These are phyloP conservation scores for Bursaphelenchus okinawaensis DNA, from an alignment of 2,888 invertebrate species.

Conservation along the genomic window DNA sequence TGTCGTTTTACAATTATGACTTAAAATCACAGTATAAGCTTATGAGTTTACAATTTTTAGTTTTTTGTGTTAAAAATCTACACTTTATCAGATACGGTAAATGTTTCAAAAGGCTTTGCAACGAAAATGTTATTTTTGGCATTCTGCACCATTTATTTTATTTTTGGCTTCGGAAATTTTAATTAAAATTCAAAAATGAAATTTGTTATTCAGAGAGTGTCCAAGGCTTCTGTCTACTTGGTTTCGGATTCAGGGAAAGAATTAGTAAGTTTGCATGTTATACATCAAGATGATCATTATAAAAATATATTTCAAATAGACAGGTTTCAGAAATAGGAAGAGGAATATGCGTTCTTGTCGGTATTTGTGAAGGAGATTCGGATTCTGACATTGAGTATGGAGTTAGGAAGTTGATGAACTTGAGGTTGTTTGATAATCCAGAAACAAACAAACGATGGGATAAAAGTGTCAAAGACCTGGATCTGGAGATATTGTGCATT, in stretches of 20 bases:
- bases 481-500: slow-evolving; percentile 70
- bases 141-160: too few relatives aligned
- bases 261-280: too few relatives aligned
- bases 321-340: slow-evolving; percentile 71
- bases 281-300: background rate
- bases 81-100: too few relatives aligned
- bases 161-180: background rate
- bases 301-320: background rate
- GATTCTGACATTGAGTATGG: slow-evolving; percentile 76
- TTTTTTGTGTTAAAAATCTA: too few relatives aligned
- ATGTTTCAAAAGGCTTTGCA: too few relatives aligned
- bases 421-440: slow-evolving; percentile 74
- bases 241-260: slow-evolving; percentile 22
- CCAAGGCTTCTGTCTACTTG: slow-evolving; percentile 46
- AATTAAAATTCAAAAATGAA: slow-evolving; percentile 38
- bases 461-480: slow-evolving; percentile 69
- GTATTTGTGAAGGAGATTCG: slow-evolving; percentile 74
- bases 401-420: slow-evolving; percentile 73
- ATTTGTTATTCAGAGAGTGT: slow-evolving; percentile 53
- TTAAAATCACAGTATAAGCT: too few relatives aligned
- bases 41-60: too few relatives aligned
- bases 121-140: background rate
- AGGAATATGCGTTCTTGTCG: slow-evolving; percentile 80
- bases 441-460: slow-evolving; percentile 71
- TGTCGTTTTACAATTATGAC: too few relatives aligned